These are phyloP conservation scores for Siniperca scherzeri DNA, from an alignment of 2,797 vertebrate genomes.

Conservation along the genomic window DNA sequence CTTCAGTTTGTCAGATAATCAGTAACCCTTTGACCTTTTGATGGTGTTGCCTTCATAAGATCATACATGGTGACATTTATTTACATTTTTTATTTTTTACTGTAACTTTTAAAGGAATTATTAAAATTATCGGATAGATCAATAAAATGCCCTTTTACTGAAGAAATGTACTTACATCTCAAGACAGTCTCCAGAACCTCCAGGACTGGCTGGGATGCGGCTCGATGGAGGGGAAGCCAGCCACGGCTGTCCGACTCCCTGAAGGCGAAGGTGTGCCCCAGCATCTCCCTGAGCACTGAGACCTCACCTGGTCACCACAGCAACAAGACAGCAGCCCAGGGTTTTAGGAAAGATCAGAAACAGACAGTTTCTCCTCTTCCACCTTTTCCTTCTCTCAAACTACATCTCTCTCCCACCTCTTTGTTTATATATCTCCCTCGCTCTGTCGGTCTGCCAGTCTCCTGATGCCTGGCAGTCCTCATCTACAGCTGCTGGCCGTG, in stretches of 20 bases:
- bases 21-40: not conserved
- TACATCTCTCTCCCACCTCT: not conserved
- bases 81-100: not conserved
- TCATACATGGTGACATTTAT: not conserved
- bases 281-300: conserved; percentile 85
- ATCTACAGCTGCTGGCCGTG: conserved; percentile 34
- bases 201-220: conserved; percentile 83
- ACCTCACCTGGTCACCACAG: conserved; percentile 82
- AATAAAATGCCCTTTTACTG: no score
- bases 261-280: conserved; percentile 85
- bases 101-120: not conserved
- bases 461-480: conserved; percentile 34
- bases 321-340: not conserved
- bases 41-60: not conserved
- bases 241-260: conserved; percentile 88
- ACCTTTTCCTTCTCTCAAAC: not conserved
- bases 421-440: conserved; percentile 28
- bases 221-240: conserved; percentile 90
- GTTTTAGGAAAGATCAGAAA: not conserved
- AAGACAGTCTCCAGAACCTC: conserved; percentile 89
- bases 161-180: conserved; percentile 76
- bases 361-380: not conserved
- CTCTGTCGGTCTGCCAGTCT: conserved; percentile 7
- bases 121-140: not conserved
- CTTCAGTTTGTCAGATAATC: no score